phyloP scores from a whole-genome alignment of 2,797 vertebrate species.

The Myripristis murdjan region DNA sequence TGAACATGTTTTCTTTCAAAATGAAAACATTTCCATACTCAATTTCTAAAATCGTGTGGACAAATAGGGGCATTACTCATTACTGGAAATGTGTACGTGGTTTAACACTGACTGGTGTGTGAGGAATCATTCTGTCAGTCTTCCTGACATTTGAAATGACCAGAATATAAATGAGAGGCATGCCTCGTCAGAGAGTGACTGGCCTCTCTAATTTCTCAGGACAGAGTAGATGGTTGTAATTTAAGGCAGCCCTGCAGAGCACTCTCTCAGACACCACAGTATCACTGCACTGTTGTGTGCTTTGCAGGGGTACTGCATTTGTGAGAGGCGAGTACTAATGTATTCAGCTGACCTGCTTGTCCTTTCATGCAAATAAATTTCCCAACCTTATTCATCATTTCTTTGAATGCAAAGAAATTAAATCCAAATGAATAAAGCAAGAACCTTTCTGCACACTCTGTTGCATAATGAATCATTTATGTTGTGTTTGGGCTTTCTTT shows the following conservation, averaged over 20 bases:
- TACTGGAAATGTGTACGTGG: conserved; percentile 50
- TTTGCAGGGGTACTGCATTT: conserved; percentile 40
- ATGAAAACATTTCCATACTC: conserved; percentile 52
- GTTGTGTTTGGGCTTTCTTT: not conserved
- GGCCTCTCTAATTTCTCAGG: conserved; percentile 40
- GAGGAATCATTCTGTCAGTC: conserved; percentile 61
- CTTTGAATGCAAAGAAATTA: conserved; percentile 40
- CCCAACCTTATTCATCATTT: conserved; percentile 62
- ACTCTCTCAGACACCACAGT: conserved; percentile 18
- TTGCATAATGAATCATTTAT: not conserved
- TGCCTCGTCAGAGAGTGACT: conserved; percentile 24
- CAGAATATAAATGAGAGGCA: conserved; percentile 58
- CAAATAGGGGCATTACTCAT: conserved; percentile 50
- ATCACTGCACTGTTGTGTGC: conserved; percentile 14
- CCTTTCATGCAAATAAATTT: conserved; percentile 68
- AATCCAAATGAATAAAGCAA: conserved; percentile 42
- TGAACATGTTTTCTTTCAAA: conserved; percentile 45
- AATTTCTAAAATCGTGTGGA: conserved; percentile 47
- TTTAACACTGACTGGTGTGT: conserved; percentile 41
- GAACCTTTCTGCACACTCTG: conserved; percentile 7
- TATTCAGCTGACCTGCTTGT: conserved; percentile 38
- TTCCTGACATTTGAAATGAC: conserved; percentile 40
- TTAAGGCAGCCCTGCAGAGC: conserved; percentile 31
- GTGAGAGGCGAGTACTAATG: conserved; percentile 26
- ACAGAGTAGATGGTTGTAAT: conserved; percentile 52